Conservation (phyloP, 2,797 vertebrate genomes). For the Phalanger gymnotis region DNA sequence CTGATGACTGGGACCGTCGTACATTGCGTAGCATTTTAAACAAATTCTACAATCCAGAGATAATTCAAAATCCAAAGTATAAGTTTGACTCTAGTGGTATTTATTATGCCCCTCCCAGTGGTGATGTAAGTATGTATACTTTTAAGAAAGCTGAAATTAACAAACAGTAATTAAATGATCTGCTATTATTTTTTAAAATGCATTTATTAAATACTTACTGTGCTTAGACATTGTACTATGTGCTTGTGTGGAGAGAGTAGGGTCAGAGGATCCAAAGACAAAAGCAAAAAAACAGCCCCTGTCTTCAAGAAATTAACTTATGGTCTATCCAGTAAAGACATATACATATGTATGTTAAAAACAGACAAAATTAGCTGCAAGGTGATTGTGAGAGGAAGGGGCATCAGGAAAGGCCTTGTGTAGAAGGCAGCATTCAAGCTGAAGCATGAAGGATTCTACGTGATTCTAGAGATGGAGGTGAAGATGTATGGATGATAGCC, state of each 20-base stretch:
- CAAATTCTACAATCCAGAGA: constrained; percentile 86
- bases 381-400: background rate
- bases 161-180: background rate
- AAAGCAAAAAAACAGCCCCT: background rate
- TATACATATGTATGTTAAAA: background rate
- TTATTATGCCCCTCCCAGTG: constrained; percentile 89
- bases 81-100: constrained; percentile 91
- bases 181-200: background rate
- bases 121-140: constrained; percentile 84
- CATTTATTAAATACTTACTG: background rate
- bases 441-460: background rate
- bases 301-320: background rate
- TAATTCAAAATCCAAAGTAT: constrained; percentile 84
- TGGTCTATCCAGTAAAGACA: background rate
- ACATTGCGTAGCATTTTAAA: constrained; percentile 90
- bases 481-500: background rate
- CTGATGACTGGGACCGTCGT: constrained; percentile 92
- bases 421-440: background rate
- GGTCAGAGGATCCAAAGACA: background rate
- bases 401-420: background rate
- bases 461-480: background rate
- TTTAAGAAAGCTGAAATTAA: background rate
- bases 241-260: background rate
- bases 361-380: background rate
- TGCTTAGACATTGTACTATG: background rate